Evolutionary conservation across 2,888 invertebrate species (phyloP).

Genomic region (Dicycla oo): DNA sequence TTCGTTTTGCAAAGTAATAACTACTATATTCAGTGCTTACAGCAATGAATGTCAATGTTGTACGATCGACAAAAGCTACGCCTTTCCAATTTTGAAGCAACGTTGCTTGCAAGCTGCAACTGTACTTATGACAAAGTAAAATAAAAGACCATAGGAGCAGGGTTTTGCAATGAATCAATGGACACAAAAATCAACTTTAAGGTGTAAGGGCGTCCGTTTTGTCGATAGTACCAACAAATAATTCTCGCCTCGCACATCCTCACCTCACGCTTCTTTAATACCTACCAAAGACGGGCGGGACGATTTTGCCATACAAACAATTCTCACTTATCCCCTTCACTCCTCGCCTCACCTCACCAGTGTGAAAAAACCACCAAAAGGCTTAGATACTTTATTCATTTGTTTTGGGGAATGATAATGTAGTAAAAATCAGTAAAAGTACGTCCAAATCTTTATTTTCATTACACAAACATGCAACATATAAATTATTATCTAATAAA

Average conservation of each 20-base stretch:
- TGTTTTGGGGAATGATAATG: too few relatives aligned
- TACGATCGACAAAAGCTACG: too few relatives aligned
- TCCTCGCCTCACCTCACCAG: background rate
- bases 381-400: background rate
- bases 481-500: slow-evolving; percentile 78
- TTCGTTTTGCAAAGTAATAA: background rate
- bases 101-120: too few relatives aligned
- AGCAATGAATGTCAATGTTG: background rate
- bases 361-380: background rate
- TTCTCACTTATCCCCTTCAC: background rate
- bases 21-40: background rate
- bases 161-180: too few relatives aligned
- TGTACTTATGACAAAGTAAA: too few relatives aligned
- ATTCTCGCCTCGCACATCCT: too few relatives aligned
- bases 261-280: too few relatives aligned
- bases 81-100: too few relatives aligned
- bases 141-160: too few relatives aligned
- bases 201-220: too few relatives aligned
- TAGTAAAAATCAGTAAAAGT: slow-evolving; percentile 43
- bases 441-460: slow-evolving; percentile 71
- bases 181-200: too few relatives aligned
- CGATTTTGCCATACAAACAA: background rate
- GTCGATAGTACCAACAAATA: too few relatives aligned
- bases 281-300: background rate
- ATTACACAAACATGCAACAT: slow-evolving; percentile 78